A percentile compares a stretch with the other conserved stretches of the same genome.
phyloP scores from a whole-genome alignment of 2,888 invertebrate genomes.

The Heliconius ismenius region DNA sequence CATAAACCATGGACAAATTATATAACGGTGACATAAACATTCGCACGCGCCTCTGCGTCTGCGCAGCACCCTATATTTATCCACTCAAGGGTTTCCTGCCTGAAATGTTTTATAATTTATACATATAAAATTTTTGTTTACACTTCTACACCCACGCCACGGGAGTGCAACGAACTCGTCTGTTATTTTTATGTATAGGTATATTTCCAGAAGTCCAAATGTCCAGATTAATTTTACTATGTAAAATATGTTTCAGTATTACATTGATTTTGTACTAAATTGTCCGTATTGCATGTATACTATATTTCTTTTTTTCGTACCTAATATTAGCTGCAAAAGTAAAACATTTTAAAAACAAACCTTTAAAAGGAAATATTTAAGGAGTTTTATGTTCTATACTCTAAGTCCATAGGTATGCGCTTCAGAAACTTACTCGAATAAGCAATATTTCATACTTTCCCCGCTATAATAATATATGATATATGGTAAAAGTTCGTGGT shows the following conservation, averaged over 20 bases:
- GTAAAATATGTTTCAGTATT: background rate
- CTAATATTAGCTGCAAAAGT: no score
- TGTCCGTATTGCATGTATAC: background rate
- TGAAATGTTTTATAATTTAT: conserved; percentile 75
- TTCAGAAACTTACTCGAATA: conserved; percentile 10
- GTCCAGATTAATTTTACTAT: conserved; percentile 17
- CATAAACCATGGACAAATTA: conserved; percentile 40
- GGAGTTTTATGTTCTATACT: background rate
- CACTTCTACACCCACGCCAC: conserved; percentile 58
- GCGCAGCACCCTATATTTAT: conserved; percentile 73
- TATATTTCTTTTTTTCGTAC: background rate
- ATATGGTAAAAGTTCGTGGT: conserved; percentile 36
- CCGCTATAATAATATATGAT: conserved; percentile 29
- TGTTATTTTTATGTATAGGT: conserved; percentile 51
- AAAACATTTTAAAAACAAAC: background rate
- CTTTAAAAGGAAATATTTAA: background rate
- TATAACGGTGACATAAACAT: conserved; percentile 61
- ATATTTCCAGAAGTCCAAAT: conserved; percentile 31
- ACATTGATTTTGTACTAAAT: background rate
- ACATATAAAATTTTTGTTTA: conserved; percentile 73
- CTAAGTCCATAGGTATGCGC: conserved; percentile 8
- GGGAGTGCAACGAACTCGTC: conserved; percentile 69
- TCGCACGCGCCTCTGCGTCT: conserved; percentile 68
- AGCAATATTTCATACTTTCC: conserved; percentile 38
- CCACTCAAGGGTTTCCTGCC: conserved; percentile 76